Percentiles rank a stretch among this genome's conserved stretches.
Conservation (phyloP, 1,140 invertebrate species). For the Cotesia typhae region DNA sequence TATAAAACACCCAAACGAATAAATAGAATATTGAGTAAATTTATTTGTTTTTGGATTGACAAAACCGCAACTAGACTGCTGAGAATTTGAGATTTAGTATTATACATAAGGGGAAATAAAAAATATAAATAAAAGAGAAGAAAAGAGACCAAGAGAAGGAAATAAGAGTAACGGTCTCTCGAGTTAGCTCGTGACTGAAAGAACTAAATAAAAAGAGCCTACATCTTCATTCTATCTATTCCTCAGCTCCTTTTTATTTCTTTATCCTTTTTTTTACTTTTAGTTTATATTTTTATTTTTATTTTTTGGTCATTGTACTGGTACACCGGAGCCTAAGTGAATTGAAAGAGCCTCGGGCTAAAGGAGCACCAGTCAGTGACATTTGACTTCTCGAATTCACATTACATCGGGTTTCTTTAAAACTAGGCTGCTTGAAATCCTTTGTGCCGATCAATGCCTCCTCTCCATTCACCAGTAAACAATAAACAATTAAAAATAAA, state of each 20-base stretch:
- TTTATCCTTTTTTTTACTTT: not conserved
- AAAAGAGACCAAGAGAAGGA: not conserved
- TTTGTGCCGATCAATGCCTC: not conserved
- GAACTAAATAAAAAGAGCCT: not conserved
- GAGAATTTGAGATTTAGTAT: too few relatives aligned
- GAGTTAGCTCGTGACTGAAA: constrained; percentile 14
- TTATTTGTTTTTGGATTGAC: too few relatives aligned
- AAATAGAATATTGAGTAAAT: too few relatives aligned
- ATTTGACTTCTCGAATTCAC: constrained; percentile 22
- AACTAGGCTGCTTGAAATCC: constrained; percentile 1
- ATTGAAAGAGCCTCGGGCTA: not conserved
- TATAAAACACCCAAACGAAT: too few relatives aligned
- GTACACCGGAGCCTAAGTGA: not conserved
- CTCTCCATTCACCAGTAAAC: too few relatives aligned
- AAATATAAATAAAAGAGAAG: not conserved
- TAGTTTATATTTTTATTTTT: not conserved
- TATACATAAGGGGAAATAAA: not conserved
- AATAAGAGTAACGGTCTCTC: constrained; percentile 10
- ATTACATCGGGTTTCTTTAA: not conserved
- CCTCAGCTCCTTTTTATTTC: not conserved
- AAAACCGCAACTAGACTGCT: too few relatives aligned
- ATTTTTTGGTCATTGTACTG: constrained; percentile 5
- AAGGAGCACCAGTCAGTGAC: not conserved
- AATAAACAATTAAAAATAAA: too few relatives aligned
- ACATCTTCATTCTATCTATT: not conserved